phyloP scores from a whole-genome alignment of 2,797 vertebrate species.

The Smutsia temminckii region DNA sequence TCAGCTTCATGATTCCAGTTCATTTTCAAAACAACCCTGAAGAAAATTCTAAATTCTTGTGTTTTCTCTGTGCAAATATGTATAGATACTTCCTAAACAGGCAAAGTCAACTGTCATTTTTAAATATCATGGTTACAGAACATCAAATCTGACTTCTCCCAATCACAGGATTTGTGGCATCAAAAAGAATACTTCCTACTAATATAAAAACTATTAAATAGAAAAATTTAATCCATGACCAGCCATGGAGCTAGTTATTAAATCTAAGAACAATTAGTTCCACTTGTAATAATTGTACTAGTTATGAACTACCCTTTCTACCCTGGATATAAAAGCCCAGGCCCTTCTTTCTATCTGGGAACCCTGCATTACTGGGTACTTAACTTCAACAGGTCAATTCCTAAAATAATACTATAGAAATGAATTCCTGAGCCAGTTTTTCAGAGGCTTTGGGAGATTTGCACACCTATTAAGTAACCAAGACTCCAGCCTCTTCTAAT shows the following conservation, averaged over 20 bases:
- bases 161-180: background rate
- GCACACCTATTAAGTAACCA: background rate
- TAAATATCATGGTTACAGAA: background rate
- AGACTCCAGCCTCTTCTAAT: background rate
- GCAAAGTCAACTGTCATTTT: background rate
- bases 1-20: background rate
- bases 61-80: background rate
- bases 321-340: background rate
- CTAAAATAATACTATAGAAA: background rate
- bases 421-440: background rate
- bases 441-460: background rate
- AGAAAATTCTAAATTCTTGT: background rate
- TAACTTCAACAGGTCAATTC: background rate
- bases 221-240: background rate
- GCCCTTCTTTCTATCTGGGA: background rate
- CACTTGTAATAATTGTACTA: background rate
- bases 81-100: background rate
- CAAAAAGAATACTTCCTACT: background rate
- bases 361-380: background rate
- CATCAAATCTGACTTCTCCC: conserved; percentile 5
- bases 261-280: background rate
- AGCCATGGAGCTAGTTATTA: background rate
- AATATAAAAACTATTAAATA: background rate
- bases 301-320: conserved; percentile 11
- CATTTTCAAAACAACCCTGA: background rate